Evolutionary conservation across 2,113 vertebrate genomes (phyloP).

Genomic region (Eira barbara): DNA sequence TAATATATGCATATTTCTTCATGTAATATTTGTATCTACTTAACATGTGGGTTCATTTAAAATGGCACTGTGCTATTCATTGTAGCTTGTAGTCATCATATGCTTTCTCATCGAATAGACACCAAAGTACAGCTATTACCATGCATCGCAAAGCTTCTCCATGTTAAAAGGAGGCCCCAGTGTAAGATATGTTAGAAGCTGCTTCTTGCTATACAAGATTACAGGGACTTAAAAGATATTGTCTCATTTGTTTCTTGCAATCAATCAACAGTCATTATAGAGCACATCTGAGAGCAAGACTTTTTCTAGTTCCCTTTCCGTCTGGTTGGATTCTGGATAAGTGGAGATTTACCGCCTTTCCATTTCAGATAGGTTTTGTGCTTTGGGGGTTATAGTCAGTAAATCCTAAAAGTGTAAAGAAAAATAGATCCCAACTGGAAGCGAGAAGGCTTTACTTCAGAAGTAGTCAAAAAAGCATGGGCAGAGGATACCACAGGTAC

Average conservation of each 20-base stretch:
- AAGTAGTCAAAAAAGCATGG: background rate
- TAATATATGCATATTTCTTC: background rate
- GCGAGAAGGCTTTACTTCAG: background rate
- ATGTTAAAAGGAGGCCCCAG: background rate
- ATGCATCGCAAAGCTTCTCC: background rate
- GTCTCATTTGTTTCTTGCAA: background rate
- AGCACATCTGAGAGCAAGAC: background rate
- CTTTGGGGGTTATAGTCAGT: background rate
- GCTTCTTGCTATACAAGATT: background rate
- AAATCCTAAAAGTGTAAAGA: background rate
- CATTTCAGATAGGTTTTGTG: background rate
- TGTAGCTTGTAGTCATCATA: background rate
- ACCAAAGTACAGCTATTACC: background rate
- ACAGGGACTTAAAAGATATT: background rate
- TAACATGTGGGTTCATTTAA: conserved; percentile 7
- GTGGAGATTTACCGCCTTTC: background rate
- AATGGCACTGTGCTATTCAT: background rate
- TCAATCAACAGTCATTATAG: background rate
- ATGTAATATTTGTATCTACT: background rate
- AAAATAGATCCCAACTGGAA: background rate
- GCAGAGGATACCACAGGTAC: background rate
- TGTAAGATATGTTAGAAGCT: background rate
- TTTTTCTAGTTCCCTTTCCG: background rate
- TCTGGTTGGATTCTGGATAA: background rate
- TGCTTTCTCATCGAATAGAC: conserved; percentile 2